Percentiles rank a stretch among this genome's conserved stretches.
Evolutionary conservation across 2,113 vertebrate species (phyloP).

Genomic region (Eonycteris spelaea): DNA sequence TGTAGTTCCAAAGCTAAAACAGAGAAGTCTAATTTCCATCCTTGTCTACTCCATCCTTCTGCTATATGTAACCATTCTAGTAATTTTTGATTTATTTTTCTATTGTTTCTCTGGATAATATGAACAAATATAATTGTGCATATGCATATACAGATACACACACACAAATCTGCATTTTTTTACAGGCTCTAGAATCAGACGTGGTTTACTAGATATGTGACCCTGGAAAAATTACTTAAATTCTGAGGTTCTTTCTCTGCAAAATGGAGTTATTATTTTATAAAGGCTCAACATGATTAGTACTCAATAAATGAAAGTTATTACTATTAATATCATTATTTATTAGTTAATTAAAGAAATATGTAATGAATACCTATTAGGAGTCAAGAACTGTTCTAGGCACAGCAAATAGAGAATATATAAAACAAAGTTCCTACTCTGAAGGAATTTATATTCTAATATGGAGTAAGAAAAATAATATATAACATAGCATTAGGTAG

Average conservation of each 20-base stretch:
- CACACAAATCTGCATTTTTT: background rate
- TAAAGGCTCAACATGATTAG: background rate
- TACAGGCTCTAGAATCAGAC: background rate
- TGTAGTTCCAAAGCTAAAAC: background rate
- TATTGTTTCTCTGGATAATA: conserved; percentile 34
- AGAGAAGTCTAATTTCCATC: background rate
- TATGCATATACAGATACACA: background rate
- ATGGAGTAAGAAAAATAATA: background rate
- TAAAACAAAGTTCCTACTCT: conserved; percentile 22
- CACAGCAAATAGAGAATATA: background rate
- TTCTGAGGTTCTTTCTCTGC: conserved; percentile 28
- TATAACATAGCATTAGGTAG: background rate
- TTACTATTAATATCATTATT: background rate
- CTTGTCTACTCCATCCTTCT: background rate
- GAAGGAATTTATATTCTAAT: conserved; percentile 9
- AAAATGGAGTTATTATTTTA: conserved; percentile 7
- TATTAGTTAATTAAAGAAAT: background rate
- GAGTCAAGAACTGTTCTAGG: background rate
- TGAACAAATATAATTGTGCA: background rate
- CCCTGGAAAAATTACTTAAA: background rate
- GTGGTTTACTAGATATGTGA: background rate
- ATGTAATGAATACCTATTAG: background rate
- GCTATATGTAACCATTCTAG: background rate
- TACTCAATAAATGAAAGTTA: background rate
- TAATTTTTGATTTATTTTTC: background rate